These are phyloP conservation scores for Oncorhynchus tshawytscha DNA, from an alignment of 2,113 vertebrate genomes.

Conservation along the genomic window DNA sequence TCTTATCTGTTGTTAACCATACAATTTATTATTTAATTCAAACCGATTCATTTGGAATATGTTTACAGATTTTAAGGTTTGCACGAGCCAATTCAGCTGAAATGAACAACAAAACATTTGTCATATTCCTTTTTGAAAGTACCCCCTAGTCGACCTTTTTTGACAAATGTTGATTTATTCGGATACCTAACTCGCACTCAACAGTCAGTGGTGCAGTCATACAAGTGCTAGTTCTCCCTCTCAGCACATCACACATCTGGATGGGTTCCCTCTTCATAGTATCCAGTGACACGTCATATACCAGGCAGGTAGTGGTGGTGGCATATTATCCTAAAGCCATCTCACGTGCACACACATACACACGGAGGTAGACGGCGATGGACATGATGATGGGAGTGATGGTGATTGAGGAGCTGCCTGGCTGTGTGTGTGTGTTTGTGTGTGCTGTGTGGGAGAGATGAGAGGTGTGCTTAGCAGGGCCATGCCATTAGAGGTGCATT, in stretches of 20 bases:
- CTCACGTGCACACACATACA: neutral
- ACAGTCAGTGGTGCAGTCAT: no score
- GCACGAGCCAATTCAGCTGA: no score
- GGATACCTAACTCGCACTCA: neutral
- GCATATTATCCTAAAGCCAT: slow-evolving; percentile 17
- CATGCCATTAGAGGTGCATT: slow-evolving; percentile 15
- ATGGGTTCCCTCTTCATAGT: neutral
- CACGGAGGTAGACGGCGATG: slow-evolving; percentile 24
- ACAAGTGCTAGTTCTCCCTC: neutral
- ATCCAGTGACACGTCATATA: neutral
- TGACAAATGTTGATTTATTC: neutral
- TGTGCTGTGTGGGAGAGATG: slow-evolving; percentile 15
- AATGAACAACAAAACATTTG: no score
- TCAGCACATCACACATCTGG: neutral
- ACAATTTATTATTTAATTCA: neutral
- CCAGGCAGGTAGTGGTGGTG: neutral
- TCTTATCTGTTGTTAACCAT: neutral
- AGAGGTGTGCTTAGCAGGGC: slow-evolving; percentile 2
- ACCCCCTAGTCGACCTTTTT: neutral
- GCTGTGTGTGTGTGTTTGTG: neutral
- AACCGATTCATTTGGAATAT: no score
- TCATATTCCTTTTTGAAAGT: no score
- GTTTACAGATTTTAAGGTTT: no score
- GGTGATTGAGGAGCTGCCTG: slow-evolving; percentile 31
- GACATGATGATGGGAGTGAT: slow-evolving; percentile 50